Evolutionary conservation across 2,888 invertebrate species (phyloP), one percentile per base, ranked within the genome.

Genomic region (Orthosia incerta): DNA sequence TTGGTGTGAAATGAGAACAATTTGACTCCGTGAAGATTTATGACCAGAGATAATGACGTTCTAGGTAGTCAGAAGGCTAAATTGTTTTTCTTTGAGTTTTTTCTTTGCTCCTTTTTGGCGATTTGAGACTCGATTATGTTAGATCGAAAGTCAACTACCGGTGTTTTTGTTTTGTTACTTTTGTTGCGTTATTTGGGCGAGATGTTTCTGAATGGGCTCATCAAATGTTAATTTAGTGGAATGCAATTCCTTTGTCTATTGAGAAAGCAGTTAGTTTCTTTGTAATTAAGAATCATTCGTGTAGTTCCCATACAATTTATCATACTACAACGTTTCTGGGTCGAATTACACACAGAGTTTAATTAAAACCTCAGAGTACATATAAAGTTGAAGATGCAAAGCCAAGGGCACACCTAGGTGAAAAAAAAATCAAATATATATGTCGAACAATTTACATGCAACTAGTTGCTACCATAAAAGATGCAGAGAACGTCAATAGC

Each of bases 1-100:
- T 95, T 93, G 93, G 95, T 95, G 95, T 94, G 94, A 95, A 95
- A 95, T 93, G 93, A 92, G 93, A 93, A 92, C 93, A 88, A 95
- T 95, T 95, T 94, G 92, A 92, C 90, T 91, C 88, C 89, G 80
- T 62, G 85, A 91, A 93, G 94, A 95, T 95, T 95, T 94, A 95
- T 93, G 93, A 85, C 70, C 75, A 69, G 72, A 79, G 90, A 91
- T 94, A 94, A 94, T 94, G 88, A 91, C 87, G 88, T 89, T 90
- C 86, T 87, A 85, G 80, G 84, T 87, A 85, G 78, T 51, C 67
- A 61, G 71, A 63, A 89, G 50, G 60, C 61, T 78, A 82, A 85
- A 88, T 88, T 88, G 88, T 85, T 89, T 88, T 78, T 74, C 71
- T 81, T 80, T 61, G 72, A 18, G 16, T 23, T 61, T 61, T 73